Conservation (phyloP, 2,797 vertebrate genomes). For the Sylvia borin region DNA sequence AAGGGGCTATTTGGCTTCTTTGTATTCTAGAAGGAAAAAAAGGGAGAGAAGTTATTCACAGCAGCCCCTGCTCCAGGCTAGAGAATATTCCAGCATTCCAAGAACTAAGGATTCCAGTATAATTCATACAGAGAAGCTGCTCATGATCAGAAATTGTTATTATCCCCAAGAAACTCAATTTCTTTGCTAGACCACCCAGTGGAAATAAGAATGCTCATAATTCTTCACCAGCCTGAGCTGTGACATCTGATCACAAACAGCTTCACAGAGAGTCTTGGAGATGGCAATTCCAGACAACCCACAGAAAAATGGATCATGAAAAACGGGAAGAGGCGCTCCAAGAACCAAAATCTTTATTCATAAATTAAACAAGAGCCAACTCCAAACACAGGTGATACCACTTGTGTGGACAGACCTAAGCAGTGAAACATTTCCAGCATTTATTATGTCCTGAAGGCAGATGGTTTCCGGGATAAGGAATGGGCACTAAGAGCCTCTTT, state of each 20-base stretch:
- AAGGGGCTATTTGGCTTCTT: conserved; percentile 77
- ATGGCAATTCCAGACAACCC: not conserved
- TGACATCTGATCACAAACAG: not conserved
- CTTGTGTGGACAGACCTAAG: not conserved
- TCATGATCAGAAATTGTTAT: not conserved
- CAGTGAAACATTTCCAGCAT: not conserved
- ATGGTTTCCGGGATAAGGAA: not conserved
- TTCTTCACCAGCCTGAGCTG: not conserved
- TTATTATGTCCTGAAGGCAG: not conserved
- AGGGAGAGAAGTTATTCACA: not conserved
- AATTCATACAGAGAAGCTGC: not conserved
- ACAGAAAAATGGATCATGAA: not conserved
- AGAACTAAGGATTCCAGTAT: rapidly evolving
- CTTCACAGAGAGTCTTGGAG: not conserved
- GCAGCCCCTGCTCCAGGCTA: not conserved
- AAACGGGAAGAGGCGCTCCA: not conserved
- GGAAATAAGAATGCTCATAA: not conserved
- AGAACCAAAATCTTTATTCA: not conserved
- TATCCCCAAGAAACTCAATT: not conserved
- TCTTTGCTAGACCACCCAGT: not conserved
- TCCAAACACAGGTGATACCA: not conserved
- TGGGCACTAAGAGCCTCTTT: not conserved
- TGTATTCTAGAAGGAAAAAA: conserved; percentile 51
- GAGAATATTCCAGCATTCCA: not conserved
- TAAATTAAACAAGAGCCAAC: not conserved